These are phyloP conservation scores for Scophthalmus maximus DNA, from an alignment of 2,113 vertebrate genomes.

Conservation along the genomic window DNA sequence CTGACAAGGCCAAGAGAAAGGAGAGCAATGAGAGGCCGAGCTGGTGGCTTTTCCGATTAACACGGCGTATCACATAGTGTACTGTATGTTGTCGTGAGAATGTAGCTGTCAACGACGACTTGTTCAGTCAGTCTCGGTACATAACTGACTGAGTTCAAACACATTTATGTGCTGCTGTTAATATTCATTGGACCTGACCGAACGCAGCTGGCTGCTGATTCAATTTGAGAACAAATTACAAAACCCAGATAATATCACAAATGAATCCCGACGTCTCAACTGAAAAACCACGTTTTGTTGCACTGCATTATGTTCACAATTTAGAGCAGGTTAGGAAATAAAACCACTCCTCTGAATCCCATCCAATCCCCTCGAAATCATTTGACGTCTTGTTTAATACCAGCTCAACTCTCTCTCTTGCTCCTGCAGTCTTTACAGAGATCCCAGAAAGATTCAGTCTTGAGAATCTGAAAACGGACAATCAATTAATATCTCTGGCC, in stretches of 20 bases:
- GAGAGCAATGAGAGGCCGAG: constrained; percentile 12
- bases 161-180: background rate
- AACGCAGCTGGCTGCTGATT: background rate
- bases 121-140: background rate
- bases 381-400: background rate
- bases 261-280: too few relatives aligned
- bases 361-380: background rate
- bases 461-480: constrained; percentile 3
- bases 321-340: too few relatives aligned
- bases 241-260: too few relatives aligned
- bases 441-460: background rate
- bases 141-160: constrained; percentile 20
- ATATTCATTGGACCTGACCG: constrained; percentile 10
- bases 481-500: background rate
- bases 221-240: too few relatives aligned
- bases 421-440: background rate
- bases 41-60: constrained; percentile 25
- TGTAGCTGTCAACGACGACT: constrained; percentile 4
- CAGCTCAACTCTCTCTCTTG: too few relatives aligned
- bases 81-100: constrained; percentile 11
- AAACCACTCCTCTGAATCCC: too few relatives aligned
- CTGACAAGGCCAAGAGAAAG: constrained; percentile 29
- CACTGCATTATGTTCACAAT: too few relatives aligned
- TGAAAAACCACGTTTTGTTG: too few relatives aligned
- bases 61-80: background rate